Evolutionary conservation across 2,797 vertebrate genomes (phyloP).

Genomic region (Parauchenoglanis punctatus): DNA sequence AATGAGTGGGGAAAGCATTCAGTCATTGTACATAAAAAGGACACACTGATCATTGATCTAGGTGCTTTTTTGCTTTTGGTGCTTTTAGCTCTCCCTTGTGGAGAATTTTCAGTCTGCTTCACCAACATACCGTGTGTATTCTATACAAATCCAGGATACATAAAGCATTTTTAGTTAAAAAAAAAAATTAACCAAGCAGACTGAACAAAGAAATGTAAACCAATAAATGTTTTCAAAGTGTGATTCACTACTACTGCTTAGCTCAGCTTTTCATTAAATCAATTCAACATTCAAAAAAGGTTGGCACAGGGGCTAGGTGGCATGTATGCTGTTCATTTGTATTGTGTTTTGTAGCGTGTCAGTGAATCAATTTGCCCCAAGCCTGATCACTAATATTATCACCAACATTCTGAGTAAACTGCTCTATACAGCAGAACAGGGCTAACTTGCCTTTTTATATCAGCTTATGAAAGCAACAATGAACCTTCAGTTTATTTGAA

Average conservation of each 20-base stretch:
- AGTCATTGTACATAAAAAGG: background rate
- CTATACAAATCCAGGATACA: background rate
- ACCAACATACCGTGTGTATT: background rate
- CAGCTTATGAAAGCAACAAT: background rate
- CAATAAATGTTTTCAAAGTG: background rate
- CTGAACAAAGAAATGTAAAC: background rate
- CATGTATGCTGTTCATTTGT: background rate
- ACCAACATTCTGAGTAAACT: background rate
- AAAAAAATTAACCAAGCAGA: background rate
- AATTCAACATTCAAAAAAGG: background rate
- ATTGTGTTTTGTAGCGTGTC: background rate
- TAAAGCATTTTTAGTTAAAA: background rate
- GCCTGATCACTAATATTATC: background rate
- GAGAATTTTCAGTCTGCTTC: background rate
- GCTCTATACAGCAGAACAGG: too few species aligned
- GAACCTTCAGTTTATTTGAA: background rate
- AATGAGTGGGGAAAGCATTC: background rate
- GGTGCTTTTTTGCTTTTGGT: slow-evolving; percentile 8
- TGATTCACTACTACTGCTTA: background rate
- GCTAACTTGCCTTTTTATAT: background rate
- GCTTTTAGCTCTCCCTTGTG: background rate
- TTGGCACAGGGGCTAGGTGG: background rate
- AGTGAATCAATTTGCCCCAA: background rate
- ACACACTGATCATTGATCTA: background rate
- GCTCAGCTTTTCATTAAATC: background rate